Evolutionary conservation across 1,140 invertebrate species (phyloP).

Genomic region (Scylla paramamosain): DNA sequence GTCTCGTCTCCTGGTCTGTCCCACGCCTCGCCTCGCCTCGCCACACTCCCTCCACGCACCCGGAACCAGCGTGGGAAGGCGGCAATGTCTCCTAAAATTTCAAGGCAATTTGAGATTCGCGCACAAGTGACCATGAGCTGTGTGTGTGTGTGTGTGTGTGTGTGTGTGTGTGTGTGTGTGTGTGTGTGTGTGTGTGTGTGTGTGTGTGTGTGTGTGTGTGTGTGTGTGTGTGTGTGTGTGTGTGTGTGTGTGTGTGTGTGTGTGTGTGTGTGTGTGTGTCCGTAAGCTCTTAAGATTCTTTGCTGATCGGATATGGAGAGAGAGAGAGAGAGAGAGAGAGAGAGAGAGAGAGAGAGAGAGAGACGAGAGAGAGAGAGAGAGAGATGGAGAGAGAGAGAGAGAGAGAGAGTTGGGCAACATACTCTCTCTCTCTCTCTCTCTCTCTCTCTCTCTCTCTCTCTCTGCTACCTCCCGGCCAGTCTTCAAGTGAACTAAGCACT

Average conservation of each 20-base stretch:
- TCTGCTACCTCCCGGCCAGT: neutral
- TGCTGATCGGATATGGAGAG: too few relatives aligned
- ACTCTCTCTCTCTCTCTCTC: neutral
- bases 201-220: too few relatives aligned
- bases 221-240: too few relatives aligned
- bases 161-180: neutral
- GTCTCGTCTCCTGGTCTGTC: neutral
- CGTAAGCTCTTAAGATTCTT: too few relatives aligned
- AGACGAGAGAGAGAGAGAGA: too few relatives aligned
- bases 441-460: conserved; percentile 9
- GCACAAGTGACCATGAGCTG: neutral
- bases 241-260: too few relatives aligned
- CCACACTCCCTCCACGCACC: neutral
- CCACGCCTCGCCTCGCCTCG: neutral
- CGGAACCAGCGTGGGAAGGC: neutral
- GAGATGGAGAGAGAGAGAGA: too few relatives aligned
- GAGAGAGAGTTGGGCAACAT: too few relatives aligned
- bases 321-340: too few relatives aligned
- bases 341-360: too few relatives aligned
- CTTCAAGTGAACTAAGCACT: too few relatives aligned
- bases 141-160: conserved; percentile 10
- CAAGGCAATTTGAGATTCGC: neutral
- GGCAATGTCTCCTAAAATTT: neutral
- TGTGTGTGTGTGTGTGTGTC: too few relatives aligned
- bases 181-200: conserved; percentile 10